Base-by-base conservation (phyloP, 2,888 invertebrate genomes). In the Drosophila sordidapex region DNA sequence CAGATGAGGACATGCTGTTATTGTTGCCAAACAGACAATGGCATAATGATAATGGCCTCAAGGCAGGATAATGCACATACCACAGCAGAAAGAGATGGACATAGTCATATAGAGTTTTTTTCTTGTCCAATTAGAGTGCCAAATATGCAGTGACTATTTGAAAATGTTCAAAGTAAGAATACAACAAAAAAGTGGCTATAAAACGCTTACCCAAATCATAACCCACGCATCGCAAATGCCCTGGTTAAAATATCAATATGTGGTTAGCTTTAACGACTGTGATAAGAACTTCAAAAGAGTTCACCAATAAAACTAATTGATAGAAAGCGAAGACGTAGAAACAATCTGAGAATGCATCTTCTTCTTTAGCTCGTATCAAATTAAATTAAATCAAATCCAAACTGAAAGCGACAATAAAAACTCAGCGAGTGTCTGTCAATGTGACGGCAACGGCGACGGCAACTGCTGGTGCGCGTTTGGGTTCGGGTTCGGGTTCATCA, bases 341-440 rank as follows among this genome's bases (percentile, higher is more conserved):
- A 58, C 27, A 13, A 18, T 31, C 35, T 43, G 11, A 29, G 51
- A 36, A 25, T 29, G 48, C 48, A 13, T 33, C 66, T 53, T 57
- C 48, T 58, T n/a, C 38, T 52, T 36, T 10, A 54, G 72, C 51
- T 66, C 43, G 53, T 68, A 73, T 74, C 58, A 73, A 84, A 69
- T 68, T 49, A 71, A 81, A 84, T 76, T 59, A 71, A 85, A 85
- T 87, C 63, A 84, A 87, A 82, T 71, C 65, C 35, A 68, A 51
- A 71, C 70, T 43, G 87, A 85, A 88, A 86, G 85, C 83, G 83
- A 86, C 89, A 81, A 86, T 86, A 86, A 90, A 56, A 88, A 89
- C 89, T 87, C 90, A 80, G 56, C 81, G 76, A 80, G 81, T 82
- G 88, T 79, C 83, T 60, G 68, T 38, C 61, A 40, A 52, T 53